A percentile compares a stretch with the other conserved stretches of the same genome.
Conservation (phyloP, 1,140 invertebrate genomes). For the Uloborus diversus region DNA sequence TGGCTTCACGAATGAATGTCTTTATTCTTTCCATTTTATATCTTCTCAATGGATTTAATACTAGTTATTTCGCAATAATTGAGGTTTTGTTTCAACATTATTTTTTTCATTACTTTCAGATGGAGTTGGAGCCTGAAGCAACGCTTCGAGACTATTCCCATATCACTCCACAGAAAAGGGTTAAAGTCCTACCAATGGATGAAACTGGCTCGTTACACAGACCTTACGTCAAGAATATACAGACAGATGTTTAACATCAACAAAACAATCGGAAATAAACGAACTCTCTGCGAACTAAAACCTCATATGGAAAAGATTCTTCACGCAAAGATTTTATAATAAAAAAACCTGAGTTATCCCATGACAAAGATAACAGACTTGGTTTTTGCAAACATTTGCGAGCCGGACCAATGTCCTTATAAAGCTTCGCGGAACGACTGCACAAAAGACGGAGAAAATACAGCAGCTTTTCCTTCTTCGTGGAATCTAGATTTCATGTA, state of each 20-base stretch:
- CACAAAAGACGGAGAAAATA: too few relatives aligned
- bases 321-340: too few relatives aligned
- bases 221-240: conserved; percentile 49
- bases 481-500: too few relatives aligned
- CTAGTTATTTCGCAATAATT: too few relatives aligned
- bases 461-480: too few relatives aligned
- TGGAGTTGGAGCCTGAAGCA: conserved; percentile 36
- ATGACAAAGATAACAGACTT: too few relatives aligned
- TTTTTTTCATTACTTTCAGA: conserved; percentile 19
- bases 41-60: too few relatives aligned
- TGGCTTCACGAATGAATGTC: too few relatives aligned
- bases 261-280: background rate
- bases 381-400: background rate
- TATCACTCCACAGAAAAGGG: conserved; percentile 54
- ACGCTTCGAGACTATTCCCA: conserved; percentile 42
- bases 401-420: background rate
- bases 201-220: conserved; percentile 28
- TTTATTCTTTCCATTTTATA: too few relatives aligned
- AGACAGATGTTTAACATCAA: conserved; percentile 34
- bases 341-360: too few relatives aligned
- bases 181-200: conserved; percentile 43
- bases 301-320: too few relatives aligned
- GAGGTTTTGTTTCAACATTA: too few relatives aligned
- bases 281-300: background rate
- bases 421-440: background rate